Evolutionary conservation across 2,888 invertebrate genomes (phyloP), one percentile per base, ranked within the genome.

Genomic region (Tortricodes alternella): DNA sequence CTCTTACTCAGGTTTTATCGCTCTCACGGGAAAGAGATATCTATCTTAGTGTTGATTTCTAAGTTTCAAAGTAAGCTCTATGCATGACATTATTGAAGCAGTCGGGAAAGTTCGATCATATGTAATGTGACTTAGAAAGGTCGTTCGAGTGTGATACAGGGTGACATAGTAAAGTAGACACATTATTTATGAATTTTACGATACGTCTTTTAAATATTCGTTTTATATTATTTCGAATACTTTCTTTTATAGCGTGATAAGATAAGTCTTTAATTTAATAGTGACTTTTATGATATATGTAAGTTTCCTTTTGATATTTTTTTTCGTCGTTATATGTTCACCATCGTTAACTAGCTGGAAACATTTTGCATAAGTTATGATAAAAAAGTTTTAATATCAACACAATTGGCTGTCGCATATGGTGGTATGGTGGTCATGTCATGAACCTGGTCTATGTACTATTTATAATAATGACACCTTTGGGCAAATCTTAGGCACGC

Each of bases 381-480:
- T n/a, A n/a, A n/a, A n/a, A n/a, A n/a, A n/a, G n/a, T n/a, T n/a
- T n/a, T n/a, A n/a, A n/a, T n/a, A n/a, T n/a, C n/a, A n/a, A n/a
- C n/a, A n/a, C n/a, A 29, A 11, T 29, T 29, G n/a, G 5, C 4
- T 0, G n/a, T 3, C 11, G 29, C 27, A 29, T 11, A 29, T n/a
- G n/a, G n/a, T n/a, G n/a, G n/a, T n/a, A 29, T 29, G 11, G 21
- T n/a, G 24, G 44, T 11, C 27, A 8, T n/a, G n/a, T 19, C 27
- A 32, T 55, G 48, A 48, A 24, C n/a, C n/a, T n/a, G n/a, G n/a
- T n/a, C n/a, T n/a, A 35, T 41, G 48, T 55, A 34, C 24, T 16
- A 2, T 18, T 18, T n/a, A 34, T 18, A 8, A 24, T 18, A 23
- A 46, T 39, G 34, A 41, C 34, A 41, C 21, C 15, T 43, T 51